Evolutionary conservation across 2,113 vertebrate species (phyloP).

Genomic region (Bujurquina vittata): DNA sequence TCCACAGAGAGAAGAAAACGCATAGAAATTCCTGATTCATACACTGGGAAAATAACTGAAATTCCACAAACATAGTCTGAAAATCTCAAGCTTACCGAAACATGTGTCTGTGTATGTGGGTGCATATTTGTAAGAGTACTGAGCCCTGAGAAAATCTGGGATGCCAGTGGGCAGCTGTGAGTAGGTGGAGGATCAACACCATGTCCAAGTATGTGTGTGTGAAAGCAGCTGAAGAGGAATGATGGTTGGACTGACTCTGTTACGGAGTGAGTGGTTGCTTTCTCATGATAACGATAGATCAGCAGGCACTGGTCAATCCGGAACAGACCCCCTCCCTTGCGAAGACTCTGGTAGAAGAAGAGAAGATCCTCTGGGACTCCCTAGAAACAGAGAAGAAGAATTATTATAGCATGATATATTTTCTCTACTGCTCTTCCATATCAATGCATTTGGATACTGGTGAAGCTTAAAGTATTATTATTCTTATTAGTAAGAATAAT

Average conservation of each 20-base stretch:
- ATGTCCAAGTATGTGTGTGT: constrained; percentile 38
- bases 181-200: constrained; percentile 54
- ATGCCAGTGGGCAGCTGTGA: constrained; percentile 65
- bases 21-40: constrained; percentile 31
- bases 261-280: constrained; percentile 86
- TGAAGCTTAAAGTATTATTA: too few species aligned
- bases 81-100: constrained; percentile 31
- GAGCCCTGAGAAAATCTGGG: constrained; percentile 36
- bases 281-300: constrained; percentile 89
- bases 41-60: constrained; percentile 42
- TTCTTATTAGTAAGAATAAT: neutral
- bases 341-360: constrained; percentile 92
- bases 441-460: too few species aligned
- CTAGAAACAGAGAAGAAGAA: constrained; percentile 69
- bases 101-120: neutral
- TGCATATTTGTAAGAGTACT: neutral
- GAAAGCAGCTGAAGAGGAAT: constrained; percentile 8
- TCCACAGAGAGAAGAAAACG: constrained; percentile 4
- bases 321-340: constrained; percentile 81
- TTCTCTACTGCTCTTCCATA: too few species aligned
- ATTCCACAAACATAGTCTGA: constrained; percentile 22
- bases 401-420: neutral
- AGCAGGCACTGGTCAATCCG: constrained; percentile 87
- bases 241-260: constrained; percentile 84
- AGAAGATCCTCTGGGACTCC: constrained; percentile 94